Evolutionary conservation across 2,797 vertebrate species (phyloP).

Genomic region (Neosalanx taihuensis): DNA sequence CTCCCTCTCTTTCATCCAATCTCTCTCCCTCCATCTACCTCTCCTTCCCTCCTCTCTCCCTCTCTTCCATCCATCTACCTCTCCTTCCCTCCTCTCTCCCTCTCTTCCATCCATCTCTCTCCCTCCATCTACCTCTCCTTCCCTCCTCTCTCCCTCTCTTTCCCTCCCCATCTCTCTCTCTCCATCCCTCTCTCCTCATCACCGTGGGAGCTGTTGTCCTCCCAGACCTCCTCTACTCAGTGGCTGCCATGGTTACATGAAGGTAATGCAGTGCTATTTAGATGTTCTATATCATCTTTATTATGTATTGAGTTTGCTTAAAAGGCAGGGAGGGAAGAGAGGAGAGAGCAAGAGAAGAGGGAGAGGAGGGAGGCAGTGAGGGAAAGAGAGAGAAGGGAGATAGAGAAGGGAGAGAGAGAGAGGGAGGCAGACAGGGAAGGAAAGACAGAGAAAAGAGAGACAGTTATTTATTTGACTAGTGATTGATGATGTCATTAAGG

Average conservation of each 20-base stretch:
- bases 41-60: background rate
- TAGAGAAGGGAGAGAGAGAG: background rate
- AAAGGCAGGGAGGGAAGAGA: background rate
- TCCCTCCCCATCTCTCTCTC: background rate
- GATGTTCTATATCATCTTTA: too few species aligned
- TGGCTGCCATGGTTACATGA: too few species aligned
- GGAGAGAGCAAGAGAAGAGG: background rate
- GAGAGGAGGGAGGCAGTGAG: background rate
- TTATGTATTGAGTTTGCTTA: too few species aligned
- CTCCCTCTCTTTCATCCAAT: conserved; percentile 8
- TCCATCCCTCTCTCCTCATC: background rate
- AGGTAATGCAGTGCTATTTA: too few species aligned
- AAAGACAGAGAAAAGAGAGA: background rate
- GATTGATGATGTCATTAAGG: too few species aligned
- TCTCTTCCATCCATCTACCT: background rate
- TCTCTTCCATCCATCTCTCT: conserved; percentile 1
- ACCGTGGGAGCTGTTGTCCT: background rate
- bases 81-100: conserved; percentile 3
- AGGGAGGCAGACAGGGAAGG: background rate
- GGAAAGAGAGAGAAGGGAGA: too few species aligned
- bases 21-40: background rate
- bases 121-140: background rate
- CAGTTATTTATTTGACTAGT: too few species aligned
- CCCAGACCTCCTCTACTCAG: too few species aligned
- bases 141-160: background rate